phyloP scores from a whole-genome alignment of 2,113 vertebrate species.

The Baryphthengus martii region DNA sequence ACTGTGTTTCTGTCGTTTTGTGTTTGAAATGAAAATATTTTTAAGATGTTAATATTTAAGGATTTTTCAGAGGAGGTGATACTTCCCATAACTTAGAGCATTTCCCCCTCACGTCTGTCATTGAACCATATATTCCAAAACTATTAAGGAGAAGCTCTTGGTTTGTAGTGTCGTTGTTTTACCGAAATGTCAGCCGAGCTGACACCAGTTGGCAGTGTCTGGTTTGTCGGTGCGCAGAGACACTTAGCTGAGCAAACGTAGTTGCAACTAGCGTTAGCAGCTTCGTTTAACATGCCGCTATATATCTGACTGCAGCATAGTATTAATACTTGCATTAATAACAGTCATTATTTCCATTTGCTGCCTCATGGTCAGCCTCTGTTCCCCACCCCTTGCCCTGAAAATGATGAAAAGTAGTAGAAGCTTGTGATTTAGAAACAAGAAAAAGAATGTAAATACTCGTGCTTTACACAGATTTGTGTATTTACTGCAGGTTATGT shows the following conservation, averaged over 20 bases:
- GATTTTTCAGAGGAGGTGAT: slow-evolving; percentile 45
- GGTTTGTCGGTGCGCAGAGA: slow-evolving; percentile 14
- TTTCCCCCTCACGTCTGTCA: slow-evolving; percentile 25
- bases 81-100: background rate
- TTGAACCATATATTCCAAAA: slow-evolving; percentile 51
- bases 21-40: background rate
- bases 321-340: background rate
- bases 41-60: background rate
- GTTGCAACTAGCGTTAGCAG: background rate
- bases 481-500: background rate
- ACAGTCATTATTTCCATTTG: background rate
- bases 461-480: background rate
- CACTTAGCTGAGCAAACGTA: background rate
- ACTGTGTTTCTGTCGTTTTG: background rate
- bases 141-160: slow-evolving; percentile 46
- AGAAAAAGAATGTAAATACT: background rate
- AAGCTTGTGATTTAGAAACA: background rate
- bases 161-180: slow-evolving; percentile 47
- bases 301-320: background rate
- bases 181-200: slow-evolving; percentile 8
- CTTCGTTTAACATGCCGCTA: background rate
- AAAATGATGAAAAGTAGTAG: background rate
- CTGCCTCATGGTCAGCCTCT: background rate
- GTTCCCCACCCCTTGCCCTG: background rate
- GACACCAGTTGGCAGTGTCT: background rate